phyloP scores from a whole-genome alignment of 1,140 invertebrate species.

The Brachionus koreanus region DNA sequence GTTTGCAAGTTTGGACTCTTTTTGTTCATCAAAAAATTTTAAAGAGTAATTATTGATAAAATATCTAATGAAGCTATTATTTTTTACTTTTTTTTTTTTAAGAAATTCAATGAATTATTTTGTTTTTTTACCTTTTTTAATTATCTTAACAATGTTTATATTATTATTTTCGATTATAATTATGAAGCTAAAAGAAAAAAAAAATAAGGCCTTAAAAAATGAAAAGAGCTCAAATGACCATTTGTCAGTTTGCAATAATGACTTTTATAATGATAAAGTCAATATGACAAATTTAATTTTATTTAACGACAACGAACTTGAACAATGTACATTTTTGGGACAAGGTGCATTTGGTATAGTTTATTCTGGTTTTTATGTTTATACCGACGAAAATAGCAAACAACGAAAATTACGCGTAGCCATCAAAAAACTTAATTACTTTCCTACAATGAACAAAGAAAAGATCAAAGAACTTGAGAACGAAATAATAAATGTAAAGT shows the following conservation, averaged over 20 bases:
- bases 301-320: not conserved
- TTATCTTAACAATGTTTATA: not conserved
- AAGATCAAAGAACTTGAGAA: conserved; percentile 33
- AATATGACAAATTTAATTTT: conserved; percentile 22
- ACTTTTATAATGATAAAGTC: not conserved
- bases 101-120: not conserved
- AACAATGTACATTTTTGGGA: conserved; percentile 17
- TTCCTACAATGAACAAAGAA: not conserved
- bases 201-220: not conserved
- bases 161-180: not conserved
- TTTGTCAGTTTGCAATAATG: not conserved
- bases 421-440: conserved; percentile 37
- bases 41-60: not conserved
- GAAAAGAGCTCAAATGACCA: not conserved
- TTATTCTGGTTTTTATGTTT: conserved; percentile 22
- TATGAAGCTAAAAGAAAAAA: not conserved
- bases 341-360: conserved; percentile 43
- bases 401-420: not conserved
- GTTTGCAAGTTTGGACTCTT: not conserved
- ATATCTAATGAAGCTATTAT: not conserved
- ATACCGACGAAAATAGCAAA: not conserved
- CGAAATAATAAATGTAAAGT: conserved; percentile 13
- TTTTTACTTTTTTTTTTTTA: not conserved
- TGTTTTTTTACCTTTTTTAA: not conserved
- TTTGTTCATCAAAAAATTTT: not conserved